Conservation (phyloP, 2,888 invertebrate genomes). For the Pyrrhosoma nymphula region DNA sequence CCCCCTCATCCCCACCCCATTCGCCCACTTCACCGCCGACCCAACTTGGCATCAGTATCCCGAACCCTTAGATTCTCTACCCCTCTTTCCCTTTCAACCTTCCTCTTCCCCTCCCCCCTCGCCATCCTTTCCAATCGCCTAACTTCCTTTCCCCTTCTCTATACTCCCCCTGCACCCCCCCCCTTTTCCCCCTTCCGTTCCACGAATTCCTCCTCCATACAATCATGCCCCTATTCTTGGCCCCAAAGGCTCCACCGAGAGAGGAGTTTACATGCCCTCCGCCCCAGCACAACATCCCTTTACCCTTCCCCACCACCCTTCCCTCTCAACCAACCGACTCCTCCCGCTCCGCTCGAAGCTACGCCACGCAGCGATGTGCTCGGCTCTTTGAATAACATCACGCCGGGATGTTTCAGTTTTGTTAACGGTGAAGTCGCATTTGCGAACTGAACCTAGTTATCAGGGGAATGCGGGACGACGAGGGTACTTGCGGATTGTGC, state of each 20-base stretch:
- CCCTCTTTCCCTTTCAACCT: neutral
- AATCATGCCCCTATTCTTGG: conserved; percentile 52
- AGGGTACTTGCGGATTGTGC: neutral
- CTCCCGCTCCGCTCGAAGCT: neutral
- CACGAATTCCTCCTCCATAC: conserved; percentile 54
- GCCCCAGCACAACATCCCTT: neutral
- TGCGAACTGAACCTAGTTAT: neutral
- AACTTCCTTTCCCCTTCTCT: no score
- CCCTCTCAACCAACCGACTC: neutral
- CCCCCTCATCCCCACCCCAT: neutral
- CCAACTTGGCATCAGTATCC: conserved; percentile 45
- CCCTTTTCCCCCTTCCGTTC: conserved; percentile 33
- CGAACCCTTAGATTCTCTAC: neutral
- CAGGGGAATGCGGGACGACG: neutral
- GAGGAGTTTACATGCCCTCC: conserved; percentile 9
- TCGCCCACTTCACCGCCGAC: neutral
- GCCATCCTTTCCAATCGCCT: neutral
- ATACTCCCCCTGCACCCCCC: neutral
- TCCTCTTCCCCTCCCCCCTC: neutral
- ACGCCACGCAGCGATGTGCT: neutral
- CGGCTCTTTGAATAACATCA: neutral
- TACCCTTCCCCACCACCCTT: neutral
- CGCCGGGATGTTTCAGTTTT: neutral
- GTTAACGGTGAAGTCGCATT: neutral
- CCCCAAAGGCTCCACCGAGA: conserved; percentile 19